A percentile compares a stretch with the other conserved stretches of the same genome.
phyloP scores from a whole-genome alignment of 35 echinoderm and acorn worm genomes.

The Strongylocentrotus purpuratus region DNA sequence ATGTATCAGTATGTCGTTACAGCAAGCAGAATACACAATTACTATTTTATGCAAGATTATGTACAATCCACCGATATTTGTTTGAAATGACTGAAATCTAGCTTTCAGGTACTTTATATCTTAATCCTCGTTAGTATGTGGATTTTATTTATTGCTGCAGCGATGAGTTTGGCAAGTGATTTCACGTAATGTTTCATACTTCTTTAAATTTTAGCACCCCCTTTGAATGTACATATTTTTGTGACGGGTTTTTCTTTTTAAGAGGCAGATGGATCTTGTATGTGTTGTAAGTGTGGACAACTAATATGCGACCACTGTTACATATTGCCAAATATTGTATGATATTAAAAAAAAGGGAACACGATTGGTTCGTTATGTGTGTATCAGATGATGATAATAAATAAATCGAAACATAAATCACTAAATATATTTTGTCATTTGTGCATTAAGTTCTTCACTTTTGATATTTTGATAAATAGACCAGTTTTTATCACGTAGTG shows the following conservation, averaged over 20 bases:
- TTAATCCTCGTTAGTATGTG: neutral
- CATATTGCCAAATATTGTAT: slow-evolving; percentile 43
- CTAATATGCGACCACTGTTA: slow-evolving; percentile 31
- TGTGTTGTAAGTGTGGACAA: neutral
- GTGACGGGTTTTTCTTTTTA: slow-evolving; percentile 40
- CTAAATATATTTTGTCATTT: no score
- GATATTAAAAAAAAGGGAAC: slow-evolving; percentile 12
- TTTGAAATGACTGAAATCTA: neutral
- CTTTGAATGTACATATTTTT: slow-evolving; percentile 44
- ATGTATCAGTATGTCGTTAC: no score
- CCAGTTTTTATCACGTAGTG: no score
- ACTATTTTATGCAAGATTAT: neutral
- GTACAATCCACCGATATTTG: neutral
- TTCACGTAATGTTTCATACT: neutral
- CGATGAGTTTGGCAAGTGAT: neutral
- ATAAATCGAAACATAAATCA: neutral
- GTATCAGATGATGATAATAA: slow-evolving; percentile 25
- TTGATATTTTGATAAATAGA: no score
- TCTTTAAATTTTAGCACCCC: neutral
- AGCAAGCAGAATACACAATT: neutral
- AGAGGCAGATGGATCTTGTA: neutral
- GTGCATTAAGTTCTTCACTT: no score
- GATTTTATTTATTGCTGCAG: neutral
- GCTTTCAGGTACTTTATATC: neutral
- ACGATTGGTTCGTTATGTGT: slow-evolving; percentile 27